Evolutionary conservation across 2,797 vertebrate genomes (phyloP), one percentile per base, ranked within the genome.

Genomic region (Dendrocincla tyrannina): DNA sequence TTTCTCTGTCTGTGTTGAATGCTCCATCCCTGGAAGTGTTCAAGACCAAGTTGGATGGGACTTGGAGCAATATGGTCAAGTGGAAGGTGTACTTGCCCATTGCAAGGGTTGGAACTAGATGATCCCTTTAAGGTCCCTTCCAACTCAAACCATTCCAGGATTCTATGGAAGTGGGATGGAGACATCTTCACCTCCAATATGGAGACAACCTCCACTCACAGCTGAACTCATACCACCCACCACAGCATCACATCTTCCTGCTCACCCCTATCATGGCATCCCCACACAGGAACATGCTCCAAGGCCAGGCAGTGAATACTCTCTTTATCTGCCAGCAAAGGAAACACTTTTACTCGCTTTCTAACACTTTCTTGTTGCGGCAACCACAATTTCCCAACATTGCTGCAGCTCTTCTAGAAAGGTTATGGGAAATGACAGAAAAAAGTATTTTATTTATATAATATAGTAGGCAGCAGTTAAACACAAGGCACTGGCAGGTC

Each of bases 291-390:
- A 87, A 32, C 35, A 58, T 5, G n/a, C 35, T 60, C 73, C 35
- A 17, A 37, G 47, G 77, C 81, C 3, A 3, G 44, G 17, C 64
- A 83, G 41, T 1, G 5, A 74, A 62, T 47, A 59, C 16, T 20
- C 68, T 88, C 56, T 74, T 77, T 96, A 97, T 96, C 92, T 95
- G 79, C 19, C 42, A 50, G 72, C 17, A 35, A 44, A 82, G 92
- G 95, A 95, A 96, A 80, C 89, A 83, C 56, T 69, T 85, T 56
- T 4, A n/a, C 13, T 6, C 5, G 2, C 2, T 12, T 60, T 72
- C 39, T 32, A 73, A 41, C 42, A 73, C 44, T 85, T 91, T 75
- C 10, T 68, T 85, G 70, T 81, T 78, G 41, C 4, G 2, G 46
- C 14, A 82, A 77, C 55, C 77, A 91, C 75, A 67, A 32, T 68